Conservation (phyloP, 2,797 vertebrate species). For the Pangasius larnaudii region DNA sequence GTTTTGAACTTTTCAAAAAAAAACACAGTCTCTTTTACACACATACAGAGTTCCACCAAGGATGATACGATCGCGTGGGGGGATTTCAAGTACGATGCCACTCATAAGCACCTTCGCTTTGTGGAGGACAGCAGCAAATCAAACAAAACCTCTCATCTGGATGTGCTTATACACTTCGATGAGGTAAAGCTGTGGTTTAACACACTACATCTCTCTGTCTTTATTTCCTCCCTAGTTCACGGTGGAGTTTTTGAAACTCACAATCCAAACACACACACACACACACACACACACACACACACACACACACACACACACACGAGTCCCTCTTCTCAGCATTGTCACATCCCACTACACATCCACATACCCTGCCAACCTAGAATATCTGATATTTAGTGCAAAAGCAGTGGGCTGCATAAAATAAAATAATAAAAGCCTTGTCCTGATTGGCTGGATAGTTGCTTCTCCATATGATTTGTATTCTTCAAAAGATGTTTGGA, state of each 20-base stretch:
- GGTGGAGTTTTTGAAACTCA: neutral
- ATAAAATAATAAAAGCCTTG: neutral
- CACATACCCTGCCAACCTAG: neutral
- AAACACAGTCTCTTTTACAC: neutral
- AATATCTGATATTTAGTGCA: neutral
- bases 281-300: neutral
- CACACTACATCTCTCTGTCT: neutral
- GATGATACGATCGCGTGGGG: conserved; percentile 64
- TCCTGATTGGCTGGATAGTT: neutral
- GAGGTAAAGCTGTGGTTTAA: conserved; percentile 65
- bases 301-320: neutral
- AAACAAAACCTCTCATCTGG: conserved; percentile 66
- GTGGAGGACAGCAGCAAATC: conserved; percentile 65
- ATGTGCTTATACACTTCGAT: conserved; percentile 75
- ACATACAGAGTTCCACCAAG: conserved; percentile 48
- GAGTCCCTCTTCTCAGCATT: too few relatives aligned
- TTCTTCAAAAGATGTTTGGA: neutral
- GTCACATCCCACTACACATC: neutral
- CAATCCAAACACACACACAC: neutral
- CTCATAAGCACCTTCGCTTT: conserved; percentile 73
- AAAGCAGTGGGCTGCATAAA: neutral
- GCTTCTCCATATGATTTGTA: neutral
- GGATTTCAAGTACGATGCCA: conserved; percentile 71
- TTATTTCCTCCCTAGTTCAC: neutral
- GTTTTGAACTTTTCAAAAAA: neutral